Evolutionary conservation across 2,113 vertebrate species (phyloP).

Genomic region (Chinchilla lanigera): DNA sequence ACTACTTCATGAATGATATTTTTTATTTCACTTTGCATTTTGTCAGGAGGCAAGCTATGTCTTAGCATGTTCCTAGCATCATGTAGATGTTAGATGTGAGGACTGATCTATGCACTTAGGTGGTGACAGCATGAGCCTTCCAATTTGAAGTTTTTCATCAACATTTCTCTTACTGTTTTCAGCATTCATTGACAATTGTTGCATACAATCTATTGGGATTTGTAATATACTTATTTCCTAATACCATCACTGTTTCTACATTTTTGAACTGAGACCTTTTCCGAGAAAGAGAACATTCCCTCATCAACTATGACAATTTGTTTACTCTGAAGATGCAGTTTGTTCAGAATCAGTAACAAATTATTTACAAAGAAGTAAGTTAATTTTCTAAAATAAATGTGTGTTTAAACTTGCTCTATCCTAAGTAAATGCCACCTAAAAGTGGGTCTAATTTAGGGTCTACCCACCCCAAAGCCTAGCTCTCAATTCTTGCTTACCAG

Average conservation of each 20-base stretch:
- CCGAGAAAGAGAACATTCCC: background rate
- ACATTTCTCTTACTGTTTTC: background rate
- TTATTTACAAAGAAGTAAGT: background rate
- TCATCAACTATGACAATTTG: background rate
- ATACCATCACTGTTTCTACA: background rate
- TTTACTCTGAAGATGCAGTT: background rate
- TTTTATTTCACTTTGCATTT: background rate
- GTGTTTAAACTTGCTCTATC: background rate
- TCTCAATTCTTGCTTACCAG: background rate
- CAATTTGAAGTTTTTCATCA: background rate
- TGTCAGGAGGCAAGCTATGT: background rate
- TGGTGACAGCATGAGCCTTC: background rate
- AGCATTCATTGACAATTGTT: background rate
- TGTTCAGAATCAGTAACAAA: background rate
- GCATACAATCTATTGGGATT: background rate
- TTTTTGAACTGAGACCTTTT: background rate
- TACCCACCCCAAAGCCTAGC: background rate
- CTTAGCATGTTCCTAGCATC: background rate
- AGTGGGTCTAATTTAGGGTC: fast-evolving
- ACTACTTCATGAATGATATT: background rate
- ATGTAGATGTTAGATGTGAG: background rate
- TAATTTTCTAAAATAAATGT: background rate
- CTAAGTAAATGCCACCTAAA: too few species aligned
- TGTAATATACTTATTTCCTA: background rate
- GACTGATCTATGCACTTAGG: background rate